Base-by-base conservation (phyloP, 2,113 vertebrate species). In the Sylvilagus bachmani region DNA sequence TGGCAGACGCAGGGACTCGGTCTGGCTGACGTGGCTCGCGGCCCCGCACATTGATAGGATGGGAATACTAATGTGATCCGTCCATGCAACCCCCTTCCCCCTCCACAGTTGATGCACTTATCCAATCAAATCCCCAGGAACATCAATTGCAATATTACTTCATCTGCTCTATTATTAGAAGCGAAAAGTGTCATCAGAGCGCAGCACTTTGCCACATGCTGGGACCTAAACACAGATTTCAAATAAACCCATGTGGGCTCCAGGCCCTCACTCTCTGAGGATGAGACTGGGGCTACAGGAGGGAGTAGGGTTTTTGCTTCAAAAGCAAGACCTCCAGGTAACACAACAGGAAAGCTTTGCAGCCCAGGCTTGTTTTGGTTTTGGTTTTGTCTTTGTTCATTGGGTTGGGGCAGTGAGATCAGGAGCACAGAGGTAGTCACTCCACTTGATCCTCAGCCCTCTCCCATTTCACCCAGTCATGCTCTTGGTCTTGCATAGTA, bases 1-100 rank as follows among this genome's bases (percentile, higher is more conserved):
- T 96, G 97, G 97, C 95, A 98, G 98, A 98, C 97, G 97, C 98
- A 98, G 97, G 97, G 98, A 98, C 97, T 98, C 97, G 97, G 98
- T 98, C 98, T 98, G 98, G 97, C 98, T 99, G 99, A 99, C 99
- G 99, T 98, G 98, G 98, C 90, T 97, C 97, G 93, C 96, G 97
- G 97, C 98, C 97, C 97, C 94, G 98, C 98, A 97, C 98, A 98
- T 98, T 98, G 98, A 98, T 99, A 98, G 98, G 99, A 98, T 97
- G 81, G 97, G 98, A 98, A 98, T 98, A 98, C 98, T 98, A 98
- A 98, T 98, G 98, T 96, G 97, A 98, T 97, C 98, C 87, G 93
- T 97, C 97, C 97, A 97, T 93, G 88, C 97, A 97, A 75, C 97
- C 95, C 69, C 55, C 86, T 95, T 86, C 80, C 33, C 96, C 98